Base-by-base conservation (phyloP, 2,113 vertebrate genomes). In the Ia io region DNA sequence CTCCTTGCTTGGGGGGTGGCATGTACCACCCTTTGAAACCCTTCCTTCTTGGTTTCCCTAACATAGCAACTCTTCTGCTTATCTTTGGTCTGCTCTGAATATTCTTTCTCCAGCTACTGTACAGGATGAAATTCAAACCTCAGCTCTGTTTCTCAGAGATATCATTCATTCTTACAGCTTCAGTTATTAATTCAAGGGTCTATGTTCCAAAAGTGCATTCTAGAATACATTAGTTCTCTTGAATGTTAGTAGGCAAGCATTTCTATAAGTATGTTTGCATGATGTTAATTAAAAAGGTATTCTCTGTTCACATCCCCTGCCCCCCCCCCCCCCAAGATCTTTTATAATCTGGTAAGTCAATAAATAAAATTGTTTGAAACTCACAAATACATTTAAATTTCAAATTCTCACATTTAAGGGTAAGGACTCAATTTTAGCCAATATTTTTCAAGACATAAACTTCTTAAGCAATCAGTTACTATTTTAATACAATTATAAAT, bases 321-420 rank as follows among this genome's bases (percentile, higher is more conserved):
- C 2, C 3, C 20, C 12, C 1, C 20, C 12, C 1, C 42, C 37
- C 2, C 2, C 35, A 35, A 35, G 32, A 51, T 80, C 42, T 71
- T 30, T 73, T 30, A 82, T 25, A 37, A 28, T 77, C 16, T 42
- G 30, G 25, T 69, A 74, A 89, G 9, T 76, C 20, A 61, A 89
- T 88, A 78, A 63, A 32, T 69, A 56, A 56, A 84, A 95, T 40
- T 51, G n/a, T 53, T 78, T 77, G 6, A 28, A 91, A 91, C 78
- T 83, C 79, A 51, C 22, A 84, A 44, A 71, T 78, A 88, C 32
- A 91, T 35, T 96, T 94, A 85, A 79, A 93, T 84, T 79, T 92
- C 40, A 77, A n/a, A 63, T 65, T 77, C 59, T 93, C 20, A 71
- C 1, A 42, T 76, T 95, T 84, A 89, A 93, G 65, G 56, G 49